Percentiles rank a stretch among this genome's conserved stretches.
These are phyloP conservation scores for Leptopterna dolabrata DNA, from an alignment of 2,888 invertebrate genomes.

Conservation along the genomic window DNA sequence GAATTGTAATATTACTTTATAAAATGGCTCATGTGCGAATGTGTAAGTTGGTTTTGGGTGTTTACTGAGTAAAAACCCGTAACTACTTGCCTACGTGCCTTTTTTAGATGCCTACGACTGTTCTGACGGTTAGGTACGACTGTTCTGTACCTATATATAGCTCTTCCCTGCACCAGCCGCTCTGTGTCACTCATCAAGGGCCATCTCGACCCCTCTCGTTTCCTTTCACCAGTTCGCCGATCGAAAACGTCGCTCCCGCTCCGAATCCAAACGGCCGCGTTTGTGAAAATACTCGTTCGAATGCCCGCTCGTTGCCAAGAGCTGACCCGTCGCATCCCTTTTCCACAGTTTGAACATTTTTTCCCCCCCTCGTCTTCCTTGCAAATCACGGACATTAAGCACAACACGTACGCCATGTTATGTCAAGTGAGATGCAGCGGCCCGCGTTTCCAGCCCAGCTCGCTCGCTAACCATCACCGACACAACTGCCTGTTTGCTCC, in stretches of 20 bases:
- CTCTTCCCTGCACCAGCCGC: too few relatives aligned
- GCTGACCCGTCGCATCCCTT: neutral
- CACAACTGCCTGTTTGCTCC: neutral
- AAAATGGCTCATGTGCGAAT: too few relatives aligned
- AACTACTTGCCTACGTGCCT: too few relatives aligned
- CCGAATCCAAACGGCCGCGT: neutral
- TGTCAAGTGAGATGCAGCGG: neutral
- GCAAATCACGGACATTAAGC: conserved; percentile 19
- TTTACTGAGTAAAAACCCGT: too few relatives aligned
- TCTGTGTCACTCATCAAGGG: neutral
- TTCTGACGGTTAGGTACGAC: too few relatives aligned
- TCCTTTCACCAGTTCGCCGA: neutral
- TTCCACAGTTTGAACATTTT: neutral
- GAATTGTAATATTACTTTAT: too few relatives aligned
- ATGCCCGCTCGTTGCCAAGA: neutral
- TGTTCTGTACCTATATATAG: too few relatives aligned
- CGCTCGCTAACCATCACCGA: neutral
- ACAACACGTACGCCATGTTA: conserved; percentile 8
- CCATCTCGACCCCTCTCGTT: neutral
- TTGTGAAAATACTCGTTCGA: neutral
- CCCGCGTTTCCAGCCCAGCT: neutral
- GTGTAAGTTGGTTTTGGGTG: too few relatives aligned
- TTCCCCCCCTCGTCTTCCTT: neutral
- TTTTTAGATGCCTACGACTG: too few relatives aligned
- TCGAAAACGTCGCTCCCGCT: neutral